Percentiles rank a stretch among this genome's conserved stretches.
Conservation (phyloP, 2,113 vertebrate species). For the Zapus hudsonius region DNA sequence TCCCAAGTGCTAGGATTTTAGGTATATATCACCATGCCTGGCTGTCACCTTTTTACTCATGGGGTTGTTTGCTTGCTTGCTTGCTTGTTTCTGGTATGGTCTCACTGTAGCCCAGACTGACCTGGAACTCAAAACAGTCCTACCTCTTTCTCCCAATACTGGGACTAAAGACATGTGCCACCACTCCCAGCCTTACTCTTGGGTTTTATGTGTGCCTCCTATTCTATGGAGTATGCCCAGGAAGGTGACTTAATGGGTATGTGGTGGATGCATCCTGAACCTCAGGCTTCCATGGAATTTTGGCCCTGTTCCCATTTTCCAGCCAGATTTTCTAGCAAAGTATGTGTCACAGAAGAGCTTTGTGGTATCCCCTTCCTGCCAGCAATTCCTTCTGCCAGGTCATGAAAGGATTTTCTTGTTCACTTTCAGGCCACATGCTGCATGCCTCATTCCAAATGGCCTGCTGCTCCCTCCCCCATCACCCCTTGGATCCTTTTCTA, state of each 20-base stretch:
- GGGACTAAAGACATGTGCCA: no score
- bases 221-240: neutral
- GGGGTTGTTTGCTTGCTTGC: no score
- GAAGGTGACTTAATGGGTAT: neutral
- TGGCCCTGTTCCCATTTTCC: slow-evolving; percentile 55
- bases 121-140: no score
- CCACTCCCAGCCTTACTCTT: neutral
- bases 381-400: neutral
- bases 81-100: no score
- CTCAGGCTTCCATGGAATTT: slow-evolving; percentile 24
- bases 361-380: slow-evolving; percentile 45
- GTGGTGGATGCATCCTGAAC: neutral
- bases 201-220: neutral
- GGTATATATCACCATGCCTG: no score
- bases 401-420: slow-evolving; percentile 69
- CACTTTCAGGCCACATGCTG: neutral
- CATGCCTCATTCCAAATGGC: neutral
- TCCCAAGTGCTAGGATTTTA: neutral
- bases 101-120: no score
- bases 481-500: neutral
- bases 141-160: no score
- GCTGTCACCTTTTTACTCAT: neutral
- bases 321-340: slow-evolving; percentile 34
- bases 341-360: slow-evolving; percentile 56
- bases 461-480: slow-evolving; percentile 4